Conservation (phyloP, 1,140 invertebrate genomes). For the Sycophila sp. region DNA sequence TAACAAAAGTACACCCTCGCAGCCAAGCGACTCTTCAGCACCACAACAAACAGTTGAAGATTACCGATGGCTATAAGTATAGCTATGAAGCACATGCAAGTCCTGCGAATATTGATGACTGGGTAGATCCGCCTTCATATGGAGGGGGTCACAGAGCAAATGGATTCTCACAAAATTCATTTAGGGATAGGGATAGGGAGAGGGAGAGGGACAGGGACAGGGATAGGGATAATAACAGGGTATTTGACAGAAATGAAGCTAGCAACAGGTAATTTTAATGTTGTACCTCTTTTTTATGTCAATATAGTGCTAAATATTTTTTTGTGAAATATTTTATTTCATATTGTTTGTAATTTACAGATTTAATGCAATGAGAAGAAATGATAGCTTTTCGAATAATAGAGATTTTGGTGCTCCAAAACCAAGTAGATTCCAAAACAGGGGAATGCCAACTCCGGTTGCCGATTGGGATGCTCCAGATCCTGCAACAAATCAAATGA, state of each 20-base stretch:
- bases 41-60: conserved; percentile 27
- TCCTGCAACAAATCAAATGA: neutral
- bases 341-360: too few species aligned
- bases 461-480: conserved; percentile 34
- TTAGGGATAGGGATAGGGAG: conserved; percentile 18
- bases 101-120: conserved; percentile 38
- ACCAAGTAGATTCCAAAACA: conserved; percentile 3
- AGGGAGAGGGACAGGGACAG: conserved; percentile 8
- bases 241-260: neutral
- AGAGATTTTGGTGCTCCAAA: conserved; percentile 14
- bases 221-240: conserved; percentile 1
- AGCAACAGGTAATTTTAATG: too few species aligned
- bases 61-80: conserved; percentile 35
- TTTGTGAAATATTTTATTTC: too few species aligned
- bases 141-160: conserved; percentile 11
- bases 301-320: too few species aligned
- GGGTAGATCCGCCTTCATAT: conserved; percentile 26
- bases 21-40: neutral
- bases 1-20: neutral
- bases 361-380: conserved; percentile 21
- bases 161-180: conserved; percentile 27
- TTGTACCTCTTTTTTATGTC: too few species aligned
- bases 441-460: neutral
- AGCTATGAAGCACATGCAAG: conserved; percentile 35
- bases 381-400: conserved; percentile 4